Conservation (phyloP, 2,888 invertebrate species). For the Gisinianus flammeolus region DNA sequence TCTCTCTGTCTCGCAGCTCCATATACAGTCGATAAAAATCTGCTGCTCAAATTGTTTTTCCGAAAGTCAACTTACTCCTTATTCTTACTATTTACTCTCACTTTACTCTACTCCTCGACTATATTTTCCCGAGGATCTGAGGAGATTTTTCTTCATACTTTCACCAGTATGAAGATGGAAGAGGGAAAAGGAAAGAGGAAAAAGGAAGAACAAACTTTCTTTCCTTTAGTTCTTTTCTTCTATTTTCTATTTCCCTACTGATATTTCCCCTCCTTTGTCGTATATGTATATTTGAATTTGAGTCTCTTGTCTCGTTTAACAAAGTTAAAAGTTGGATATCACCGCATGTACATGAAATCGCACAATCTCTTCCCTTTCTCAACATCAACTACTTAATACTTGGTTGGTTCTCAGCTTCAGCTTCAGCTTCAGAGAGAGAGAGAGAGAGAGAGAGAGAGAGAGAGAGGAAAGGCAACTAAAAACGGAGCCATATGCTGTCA, state of each 20-base stretch:
- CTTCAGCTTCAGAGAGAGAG: background rate
- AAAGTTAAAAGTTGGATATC: background rate
- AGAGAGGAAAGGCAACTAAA: background rate
- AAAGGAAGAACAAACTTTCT: background rate
- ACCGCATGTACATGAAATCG: background rate
- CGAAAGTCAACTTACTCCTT: background rate
- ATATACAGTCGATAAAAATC: slow-evolving; percentile 7
- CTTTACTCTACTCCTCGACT: background rate
- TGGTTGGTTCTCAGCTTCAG: background rate
- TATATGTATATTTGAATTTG: no score
- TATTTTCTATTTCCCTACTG: background rate
- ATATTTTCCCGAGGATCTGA: background rate
- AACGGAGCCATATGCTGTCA: background rate
- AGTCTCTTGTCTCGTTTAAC: slow-evolving; percentile 1
- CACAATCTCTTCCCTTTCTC: background rate
- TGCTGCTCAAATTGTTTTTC: slow-evolving; percentile 6
- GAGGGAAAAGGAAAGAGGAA: background rate
- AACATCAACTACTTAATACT: slow-evolving; percentile 1
- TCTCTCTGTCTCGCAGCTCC: background rate
- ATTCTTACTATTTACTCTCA: background rate
- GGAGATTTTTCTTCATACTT: background rate
- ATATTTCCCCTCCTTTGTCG: no score
- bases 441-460: background rate
- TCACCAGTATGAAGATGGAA: background rate
- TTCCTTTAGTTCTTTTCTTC: background rate